Percentiles rank a stretch among this genome's conserved stretches.
Evolutionary conservation across 2,888 invertebrate genomes (phyloP).

Genomic region (Apodemia mormo): DNA sequence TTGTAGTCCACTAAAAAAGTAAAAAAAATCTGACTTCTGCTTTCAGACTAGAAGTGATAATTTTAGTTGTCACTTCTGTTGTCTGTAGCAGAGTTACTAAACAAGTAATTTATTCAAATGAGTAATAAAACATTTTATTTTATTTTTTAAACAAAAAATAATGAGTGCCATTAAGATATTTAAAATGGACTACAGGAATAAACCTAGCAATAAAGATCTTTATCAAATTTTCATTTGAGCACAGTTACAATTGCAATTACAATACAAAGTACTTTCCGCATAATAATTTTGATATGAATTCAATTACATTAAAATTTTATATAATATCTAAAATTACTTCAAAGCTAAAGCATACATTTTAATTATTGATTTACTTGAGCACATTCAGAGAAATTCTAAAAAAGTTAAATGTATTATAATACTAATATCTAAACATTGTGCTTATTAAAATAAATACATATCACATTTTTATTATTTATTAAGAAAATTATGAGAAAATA

Average conservation of each 20-base stretch:
- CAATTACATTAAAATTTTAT: not conserved
- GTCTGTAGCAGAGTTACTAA: too few species aligned
- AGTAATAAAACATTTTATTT: too few species aligned
- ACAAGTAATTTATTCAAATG: too few species aligned
- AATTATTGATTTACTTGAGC: slow-evolving; percentile 24
- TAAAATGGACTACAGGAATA: not conserved
- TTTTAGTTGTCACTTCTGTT: too few species aligned
- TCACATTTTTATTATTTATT: too few species aligned
- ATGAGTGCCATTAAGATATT: not conserved
- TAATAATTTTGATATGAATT: slow-evolving; percentile 10
- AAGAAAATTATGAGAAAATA: too few species aligned
- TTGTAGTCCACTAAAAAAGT: too few species aligned
- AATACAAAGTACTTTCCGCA: slow-evolving; percentile 2
- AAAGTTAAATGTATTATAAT: not conserved
- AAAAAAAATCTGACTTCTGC: too few species aligned
- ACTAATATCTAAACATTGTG: not conserved
- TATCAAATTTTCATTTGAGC: not conserved
- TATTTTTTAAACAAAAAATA: not conserved
- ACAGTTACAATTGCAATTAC: not conserved
- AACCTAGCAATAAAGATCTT: not conserved
- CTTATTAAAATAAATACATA: too few species aligned
- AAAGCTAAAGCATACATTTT: slow-evolving; percentile 22
- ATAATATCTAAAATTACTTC: slow-evolving; percentile 17
- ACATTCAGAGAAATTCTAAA: slow-evolving; percentile 12
- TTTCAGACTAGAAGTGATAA: too few species aligned